Conservation (phyloP, 2,888 invertebrate genomes). For the Venustoraphidia nigricollis region DNA sequence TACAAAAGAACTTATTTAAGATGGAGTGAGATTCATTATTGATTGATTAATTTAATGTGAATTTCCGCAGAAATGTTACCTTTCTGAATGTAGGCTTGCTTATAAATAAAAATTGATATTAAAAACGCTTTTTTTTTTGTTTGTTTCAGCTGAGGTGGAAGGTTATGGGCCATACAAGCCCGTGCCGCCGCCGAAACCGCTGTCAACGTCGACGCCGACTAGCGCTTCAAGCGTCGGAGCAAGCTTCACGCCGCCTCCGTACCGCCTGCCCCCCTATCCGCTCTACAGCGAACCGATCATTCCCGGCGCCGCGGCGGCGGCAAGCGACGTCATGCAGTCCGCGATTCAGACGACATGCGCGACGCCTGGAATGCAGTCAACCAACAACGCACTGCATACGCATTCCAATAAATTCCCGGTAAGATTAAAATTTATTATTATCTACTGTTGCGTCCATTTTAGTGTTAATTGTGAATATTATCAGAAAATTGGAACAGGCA, state of each 20-base stretch:
- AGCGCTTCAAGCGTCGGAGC: constrained; percentile 27
- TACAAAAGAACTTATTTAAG: too few species aligned
- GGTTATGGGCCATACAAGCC: constrained; percentile 41
- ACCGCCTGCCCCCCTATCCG: constrained; percentile 53
- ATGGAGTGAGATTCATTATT: too few species aligned
- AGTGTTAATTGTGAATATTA: too few species aligned
- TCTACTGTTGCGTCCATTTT: too few species aligned
- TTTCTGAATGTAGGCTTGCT: too few species aligned
- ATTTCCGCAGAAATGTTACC: too few species aligned
- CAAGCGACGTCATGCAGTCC: constrained; percentile 26
- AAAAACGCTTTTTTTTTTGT: constrained; percentile 6
- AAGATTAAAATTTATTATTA: too few species aligned
- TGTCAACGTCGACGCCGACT: constrained; percentile 24
- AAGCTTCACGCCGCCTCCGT: constrained; percentile 32
- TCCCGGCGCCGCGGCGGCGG: constrained; percentile 26
- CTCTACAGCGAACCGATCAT: constrained; percentile 41
- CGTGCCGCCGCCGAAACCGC: constrained; percentile 43
- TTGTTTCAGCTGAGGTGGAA: constrained; percentile 34
- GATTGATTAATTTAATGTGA: too few species aligned
- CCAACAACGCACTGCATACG: constrained; percentile 42
- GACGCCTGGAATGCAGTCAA: constrained; percentile 19
- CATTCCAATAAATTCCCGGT: constrained; percentile 70
- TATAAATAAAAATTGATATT: too few species aligned
- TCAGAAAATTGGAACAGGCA: too few species aligned
- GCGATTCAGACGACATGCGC: constrained; percentile 7